phyloP scores from a whole-genome alignment of 1,140 invertebrate genomes.

The Polyergus mexicanus region DNA sequence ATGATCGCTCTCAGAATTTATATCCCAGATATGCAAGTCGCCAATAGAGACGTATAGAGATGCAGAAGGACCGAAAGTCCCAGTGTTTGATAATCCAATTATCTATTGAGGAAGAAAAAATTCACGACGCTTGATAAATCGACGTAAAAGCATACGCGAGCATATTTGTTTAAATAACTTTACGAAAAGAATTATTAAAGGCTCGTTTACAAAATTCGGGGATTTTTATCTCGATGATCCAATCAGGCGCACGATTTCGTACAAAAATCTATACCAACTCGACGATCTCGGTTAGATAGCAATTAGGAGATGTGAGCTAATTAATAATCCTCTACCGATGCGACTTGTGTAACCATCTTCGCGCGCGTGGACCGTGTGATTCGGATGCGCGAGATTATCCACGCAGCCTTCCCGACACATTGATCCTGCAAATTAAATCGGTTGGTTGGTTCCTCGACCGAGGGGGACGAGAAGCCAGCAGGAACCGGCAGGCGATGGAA shows the following conservation, averaged over 20 bases:
- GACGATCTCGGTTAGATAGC: conserved; percentile 21
- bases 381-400: conserved; percentile 70
- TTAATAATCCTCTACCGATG: conserved; percentile 63
- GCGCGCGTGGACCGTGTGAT: conserved; percentile 66
- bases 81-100: neutral
- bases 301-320: conserved; percentile 50
- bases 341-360: conserved; percentile 32
- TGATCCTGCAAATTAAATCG: conserved; percentile 76
- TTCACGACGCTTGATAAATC: neutral
- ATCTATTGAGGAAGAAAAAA: neutral
- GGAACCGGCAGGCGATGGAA: neutral
- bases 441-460: conserved; percentile 66
- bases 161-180: neutral
- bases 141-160: too few species aligned
- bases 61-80: neutral
- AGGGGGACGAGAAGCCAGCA: conserved; percentile 42
- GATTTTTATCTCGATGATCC: neutral
- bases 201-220: neutral
- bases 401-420: conserved; percentile 63
- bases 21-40: conserved; percentile 7
- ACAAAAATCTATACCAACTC: neutral
- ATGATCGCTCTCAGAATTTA: conserved; percentile 61
- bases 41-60: neutral
- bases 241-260: neutral
- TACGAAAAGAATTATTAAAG: neutral